A percentile compares a stretch with the other conserved stretches of the same genome.
Evolutionary conservation across 2,113 vertebrate species (phyloP).

Genomic region (Pteropus alecto): DNA sequence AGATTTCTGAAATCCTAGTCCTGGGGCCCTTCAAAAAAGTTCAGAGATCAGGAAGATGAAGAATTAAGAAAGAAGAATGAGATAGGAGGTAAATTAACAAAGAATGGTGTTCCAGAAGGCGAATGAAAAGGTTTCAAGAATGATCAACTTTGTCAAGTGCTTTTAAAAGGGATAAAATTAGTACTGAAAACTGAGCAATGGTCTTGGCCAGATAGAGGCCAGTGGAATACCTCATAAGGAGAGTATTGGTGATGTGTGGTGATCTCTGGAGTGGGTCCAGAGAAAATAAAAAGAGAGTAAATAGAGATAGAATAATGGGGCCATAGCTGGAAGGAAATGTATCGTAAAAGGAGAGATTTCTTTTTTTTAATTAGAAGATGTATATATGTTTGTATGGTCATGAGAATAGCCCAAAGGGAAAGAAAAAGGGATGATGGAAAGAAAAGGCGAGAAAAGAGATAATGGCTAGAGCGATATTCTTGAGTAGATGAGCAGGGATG

Average conservation of each 20-base stretch:
- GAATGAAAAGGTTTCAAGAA: not conserved
- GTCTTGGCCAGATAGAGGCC: not conserved
- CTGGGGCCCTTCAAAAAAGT: not conserved
- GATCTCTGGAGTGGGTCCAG: not conserved
- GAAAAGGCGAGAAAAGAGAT: not conserved
- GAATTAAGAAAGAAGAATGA: not conserved
- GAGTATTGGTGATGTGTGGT: not conserved
- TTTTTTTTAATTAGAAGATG: not conserved
- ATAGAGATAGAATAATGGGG: not conserved
- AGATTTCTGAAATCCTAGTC: not conserved
- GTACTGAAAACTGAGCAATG: not conserved
- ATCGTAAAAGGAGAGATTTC: not conserved
- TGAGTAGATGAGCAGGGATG: not conserved
- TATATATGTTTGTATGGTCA: not conserved
- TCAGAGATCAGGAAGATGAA: not conserved
- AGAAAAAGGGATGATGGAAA: not conserved
- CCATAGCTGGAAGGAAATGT: not conserved
- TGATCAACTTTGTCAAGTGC: not conserved
- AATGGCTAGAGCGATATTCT: not conserved
- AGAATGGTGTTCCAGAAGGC: not conserved
- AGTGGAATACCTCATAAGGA: not conserved
- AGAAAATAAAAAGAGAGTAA: not conserved
- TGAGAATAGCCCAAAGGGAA: not conserved
- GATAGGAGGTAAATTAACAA: not conserved
- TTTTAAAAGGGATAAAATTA: not conserved